These are phyloP conservation scores for Mesembrinibis cayennensis DNA, from an alignment of 2,113 vertebrate genomes.

Conservation along the genomic window DNA sequence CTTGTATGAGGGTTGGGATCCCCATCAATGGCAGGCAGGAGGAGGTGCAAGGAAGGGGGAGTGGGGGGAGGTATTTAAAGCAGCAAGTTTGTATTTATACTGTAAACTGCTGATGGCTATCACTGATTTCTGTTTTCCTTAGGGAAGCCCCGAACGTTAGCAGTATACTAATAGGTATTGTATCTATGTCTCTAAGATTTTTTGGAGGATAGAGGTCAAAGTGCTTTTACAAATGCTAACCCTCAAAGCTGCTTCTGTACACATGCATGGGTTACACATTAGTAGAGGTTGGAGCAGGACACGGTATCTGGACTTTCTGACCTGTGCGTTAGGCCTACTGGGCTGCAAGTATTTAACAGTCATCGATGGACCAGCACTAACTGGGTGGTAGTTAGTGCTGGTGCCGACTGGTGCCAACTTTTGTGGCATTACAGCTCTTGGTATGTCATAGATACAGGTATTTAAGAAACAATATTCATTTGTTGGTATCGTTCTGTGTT, in stretches of 20 bases:
- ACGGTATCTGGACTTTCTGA: neutral
- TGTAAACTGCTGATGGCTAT: neutral
- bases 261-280: neutral
- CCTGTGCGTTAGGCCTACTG: neutral
- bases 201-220: neutral
- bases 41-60: neutral
- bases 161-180: neutral
- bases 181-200: neutral
- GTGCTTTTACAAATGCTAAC: neutral
- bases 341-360: neutral
- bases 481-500: neutral
- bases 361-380: rapidly evolving
- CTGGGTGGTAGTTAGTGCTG: neutral
- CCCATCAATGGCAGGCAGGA: neutral
- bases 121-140: neutral
- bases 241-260: neutral
- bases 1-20: neutral
- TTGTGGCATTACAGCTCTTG: neutral
- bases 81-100: neutral
- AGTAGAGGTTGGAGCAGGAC: neutral
- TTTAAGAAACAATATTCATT: neutral
- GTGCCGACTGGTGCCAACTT: too few species aligned
- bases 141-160: neutral
- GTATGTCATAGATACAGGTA: neutral
- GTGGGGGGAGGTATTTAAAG: neutral